These are phyloP conservation scores for Cygnus olor DNA, from an alignment of 2,797 vertebrate species.

Conservation along the genomic window DNA sequence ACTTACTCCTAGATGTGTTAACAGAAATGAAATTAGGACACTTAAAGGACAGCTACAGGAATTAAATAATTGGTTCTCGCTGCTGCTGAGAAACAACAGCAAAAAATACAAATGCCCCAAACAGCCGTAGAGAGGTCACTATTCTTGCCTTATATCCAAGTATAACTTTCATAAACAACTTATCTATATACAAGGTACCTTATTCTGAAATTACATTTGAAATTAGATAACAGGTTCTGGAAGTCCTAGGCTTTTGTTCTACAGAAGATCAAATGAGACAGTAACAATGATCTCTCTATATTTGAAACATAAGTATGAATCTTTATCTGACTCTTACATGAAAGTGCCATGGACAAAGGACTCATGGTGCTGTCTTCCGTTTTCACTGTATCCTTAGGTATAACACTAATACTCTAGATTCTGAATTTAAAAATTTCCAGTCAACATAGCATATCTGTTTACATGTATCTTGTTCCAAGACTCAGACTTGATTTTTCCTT, in stretches of 20 bases:
- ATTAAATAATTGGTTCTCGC: background rate
- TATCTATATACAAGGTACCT: accelerated
- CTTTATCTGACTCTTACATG: background rate
- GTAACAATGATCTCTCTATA: background rate
- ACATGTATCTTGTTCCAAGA: background rate
- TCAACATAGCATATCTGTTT: background rate
- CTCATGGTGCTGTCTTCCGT: background rate
- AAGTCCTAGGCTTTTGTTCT: background rate
- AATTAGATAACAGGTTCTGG: background rate
- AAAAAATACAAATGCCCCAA: background rate
- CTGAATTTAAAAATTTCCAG: background rate
- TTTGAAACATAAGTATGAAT: background rate
- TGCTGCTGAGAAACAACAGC: background rate
- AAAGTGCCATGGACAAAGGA: background rate
- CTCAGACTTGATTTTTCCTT: background rate
- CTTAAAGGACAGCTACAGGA: background rate
- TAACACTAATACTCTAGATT: background rate
- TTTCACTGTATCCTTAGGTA: background rate
- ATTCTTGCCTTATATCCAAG: background rate
- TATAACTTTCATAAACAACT: background rate
- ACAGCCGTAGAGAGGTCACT: background rate
- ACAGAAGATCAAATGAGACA: background rate
- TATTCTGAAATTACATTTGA: background rate
- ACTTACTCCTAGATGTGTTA: background rate
- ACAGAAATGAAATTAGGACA: background rate